phyloP scores from a whole-genome alignment of 2,113 vertebrate genomes.

The Ictalurus furcatus region DNA sequence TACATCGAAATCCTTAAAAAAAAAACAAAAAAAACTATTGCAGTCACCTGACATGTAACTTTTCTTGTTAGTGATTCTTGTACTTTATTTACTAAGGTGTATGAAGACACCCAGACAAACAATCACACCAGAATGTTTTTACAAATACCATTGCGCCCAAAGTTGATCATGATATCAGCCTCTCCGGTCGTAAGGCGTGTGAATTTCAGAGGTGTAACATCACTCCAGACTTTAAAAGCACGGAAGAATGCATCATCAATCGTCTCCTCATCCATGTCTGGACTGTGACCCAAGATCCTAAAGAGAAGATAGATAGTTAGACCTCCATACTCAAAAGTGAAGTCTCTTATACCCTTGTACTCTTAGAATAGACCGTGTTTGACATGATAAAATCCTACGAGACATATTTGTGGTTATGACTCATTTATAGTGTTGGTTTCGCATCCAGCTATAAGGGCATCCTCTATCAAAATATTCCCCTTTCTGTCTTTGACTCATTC shows the following conservation, averaged over 20 bases:
- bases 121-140: neutral
- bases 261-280: constrained; percentile 89
- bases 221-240: constrained; percentile 96
- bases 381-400: neutral
- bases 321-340: neutral
- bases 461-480: constrained; percentile 38
- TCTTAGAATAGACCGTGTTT: neutral
- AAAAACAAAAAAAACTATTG: neutral
- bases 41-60: neutral
- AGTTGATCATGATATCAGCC: constrained; percentile 98
- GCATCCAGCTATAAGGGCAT: neutral
- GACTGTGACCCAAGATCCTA: constrained; percentile 91
- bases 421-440: constrained; percentile 43
- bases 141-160: constrained; percentile 92
- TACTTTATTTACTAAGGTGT: neutral
- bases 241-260: constrained; percentile 93
- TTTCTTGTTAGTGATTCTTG: neutral
- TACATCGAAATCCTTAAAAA: neutral
- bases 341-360: neutral
- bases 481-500: constrained; percentile 51
- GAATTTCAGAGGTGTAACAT: constrained; percentile 89
- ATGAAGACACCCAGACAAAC: neutral
- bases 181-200: constrained; percentile 89
- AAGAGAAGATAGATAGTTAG: constrained; percentile 30
- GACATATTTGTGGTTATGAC: constrained; percentile 44